Evolutionary conservation across 2,113 vertebrate genomes (phyloP).

Genomic region (Trogon surrucura): DNA sequence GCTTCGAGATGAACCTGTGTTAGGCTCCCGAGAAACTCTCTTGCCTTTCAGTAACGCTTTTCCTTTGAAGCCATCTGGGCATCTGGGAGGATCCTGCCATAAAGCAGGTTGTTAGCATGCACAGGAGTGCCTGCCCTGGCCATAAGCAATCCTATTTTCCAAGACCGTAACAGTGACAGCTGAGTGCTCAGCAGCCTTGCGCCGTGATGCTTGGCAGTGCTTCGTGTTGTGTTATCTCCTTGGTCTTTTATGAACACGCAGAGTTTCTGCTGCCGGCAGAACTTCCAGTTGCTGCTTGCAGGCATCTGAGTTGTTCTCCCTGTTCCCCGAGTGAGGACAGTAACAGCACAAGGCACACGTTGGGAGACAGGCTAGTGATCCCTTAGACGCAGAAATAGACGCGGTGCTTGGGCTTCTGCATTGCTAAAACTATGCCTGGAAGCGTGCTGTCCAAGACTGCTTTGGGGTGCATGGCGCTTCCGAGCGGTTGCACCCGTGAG

Average conservation of each 20-base stretch:
- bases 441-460: accelerated
- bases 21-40: background rate
- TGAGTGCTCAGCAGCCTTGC: accelerated
- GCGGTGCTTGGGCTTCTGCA: background rate
- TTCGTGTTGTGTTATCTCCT: accelerated
- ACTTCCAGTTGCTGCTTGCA: background rate
- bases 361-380: background rate
- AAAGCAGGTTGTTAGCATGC: background rate
- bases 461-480: accelerated
- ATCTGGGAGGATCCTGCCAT: background rate
- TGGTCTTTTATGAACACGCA: background rate
- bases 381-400: background rate
- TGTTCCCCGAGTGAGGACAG: accelerated
- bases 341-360: accelerated
- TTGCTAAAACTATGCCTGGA: background rate
- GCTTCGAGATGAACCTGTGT: background rate
- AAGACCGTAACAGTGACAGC: background rate
- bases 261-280: background rate
- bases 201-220: accelerated
- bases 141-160: background rate
- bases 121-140: background rate
- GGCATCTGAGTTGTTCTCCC: too few species aligned
- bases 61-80: background rate
- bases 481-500: background rate
- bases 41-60: background rate